Percentiles rank a stretch among this genome's conserved stretches.
These are phyloP conservation scores for Scolopax rusticola DNA, from an alignment of 2,797 vertebrate genomes.

Conservation along the genomic window DNA sequence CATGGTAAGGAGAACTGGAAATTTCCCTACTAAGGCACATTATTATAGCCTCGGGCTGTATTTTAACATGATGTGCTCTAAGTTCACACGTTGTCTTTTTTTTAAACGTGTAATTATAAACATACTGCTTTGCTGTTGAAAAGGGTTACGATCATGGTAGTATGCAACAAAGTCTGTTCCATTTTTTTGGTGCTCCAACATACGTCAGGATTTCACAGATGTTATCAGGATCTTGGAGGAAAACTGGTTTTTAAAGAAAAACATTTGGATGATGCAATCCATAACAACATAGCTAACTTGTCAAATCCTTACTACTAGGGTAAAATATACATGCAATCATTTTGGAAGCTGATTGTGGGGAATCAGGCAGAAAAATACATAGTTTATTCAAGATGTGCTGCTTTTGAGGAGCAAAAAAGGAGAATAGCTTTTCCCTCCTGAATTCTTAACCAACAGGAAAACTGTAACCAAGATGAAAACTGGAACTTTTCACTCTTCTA, in stretches of 20 bases:
- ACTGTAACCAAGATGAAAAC: background rate
- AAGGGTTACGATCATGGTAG: background rate
- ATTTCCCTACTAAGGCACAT: background rate
- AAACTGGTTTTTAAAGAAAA: background rate
- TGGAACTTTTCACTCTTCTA: background rate
- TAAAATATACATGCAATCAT: background rate
- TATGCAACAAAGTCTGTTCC: background rate
- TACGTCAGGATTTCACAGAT: background rate
- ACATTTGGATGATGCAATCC: background rate
- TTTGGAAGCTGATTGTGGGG: background rate
- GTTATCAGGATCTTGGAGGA: background rate
- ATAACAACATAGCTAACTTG: background rate
- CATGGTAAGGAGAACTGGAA: conserved; percentile 45
- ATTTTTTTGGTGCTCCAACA: background rate
- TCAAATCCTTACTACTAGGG: background rate
- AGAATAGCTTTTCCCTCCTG: background rate
- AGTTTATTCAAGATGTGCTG: background rate
- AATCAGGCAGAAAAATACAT: background rate
- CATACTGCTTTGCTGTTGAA: background rate
- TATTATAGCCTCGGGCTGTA: background rate
- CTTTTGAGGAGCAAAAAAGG: background rate
- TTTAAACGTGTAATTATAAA: conserved; percentile 1
- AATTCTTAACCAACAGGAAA: background rate
- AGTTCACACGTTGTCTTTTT: background rate
- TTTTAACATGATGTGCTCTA: background rate